A percentile compares a stretch with the other conserved stretches of the same genome.
phyloP scores from a whole-genome alignment of 2,888 invertebrate species.

The Lymantria dispar region DNA sequence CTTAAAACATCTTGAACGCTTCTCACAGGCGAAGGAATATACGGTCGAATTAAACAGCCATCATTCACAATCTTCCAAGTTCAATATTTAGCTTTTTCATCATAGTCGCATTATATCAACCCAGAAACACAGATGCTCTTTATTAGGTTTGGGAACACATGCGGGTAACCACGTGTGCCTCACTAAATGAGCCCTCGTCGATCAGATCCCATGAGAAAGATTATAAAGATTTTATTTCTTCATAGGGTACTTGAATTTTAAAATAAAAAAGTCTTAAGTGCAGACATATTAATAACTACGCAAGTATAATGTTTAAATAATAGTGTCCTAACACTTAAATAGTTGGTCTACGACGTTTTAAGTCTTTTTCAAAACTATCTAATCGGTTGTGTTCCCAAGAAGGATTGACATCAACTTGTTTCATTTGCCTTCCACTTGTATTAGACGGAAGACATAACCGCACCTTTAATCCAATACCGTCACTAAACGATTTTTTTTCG shows the following conservation, averaged over 20 bases:
- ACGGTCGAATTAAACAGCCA: constrained; percentile 39
- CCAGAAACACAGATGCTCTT: constrained; percentile 55
- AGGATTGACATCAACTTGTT: no score
- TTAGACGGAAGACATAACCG: no score
- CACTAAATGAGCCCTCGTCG: constrained; percentile 38
- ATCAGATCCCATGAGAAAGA: constrained; percentile 44
- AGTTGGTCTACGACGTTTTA: no score
- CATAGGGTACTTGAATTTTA: constrained; percentile 18
- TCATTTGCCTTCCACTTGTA: no score
- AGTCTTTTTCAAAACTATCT: no score
- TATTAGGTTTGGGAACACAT: constrained; percentile 54
- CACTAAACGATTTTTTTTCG: no score
- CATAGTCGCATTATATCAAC: constrained; percentile 24
- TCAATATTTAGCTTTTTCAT: constrained; percentile 18
- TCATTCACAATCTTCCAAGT: constrained; percentile 23
- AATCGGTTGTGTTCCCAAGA: no score
- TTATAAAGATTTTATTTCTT: not conserved
- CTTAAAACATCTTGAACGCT: constrained; percentile 47
- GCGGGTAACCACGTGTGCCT: constrained; percentile 73
- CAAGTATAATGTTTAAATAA: no score
- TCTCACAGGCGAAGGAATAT: constrained; percentile 33
- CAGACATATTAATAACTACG: no score
- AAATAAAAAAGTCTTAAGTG: not conserved
- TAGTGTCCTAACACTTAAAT: no score
- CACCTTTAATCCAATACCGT: no score